Conservation (phyloP, 1,140 invertebrate genomes). For the Pseudomyrmex flavicornis region DNA sequence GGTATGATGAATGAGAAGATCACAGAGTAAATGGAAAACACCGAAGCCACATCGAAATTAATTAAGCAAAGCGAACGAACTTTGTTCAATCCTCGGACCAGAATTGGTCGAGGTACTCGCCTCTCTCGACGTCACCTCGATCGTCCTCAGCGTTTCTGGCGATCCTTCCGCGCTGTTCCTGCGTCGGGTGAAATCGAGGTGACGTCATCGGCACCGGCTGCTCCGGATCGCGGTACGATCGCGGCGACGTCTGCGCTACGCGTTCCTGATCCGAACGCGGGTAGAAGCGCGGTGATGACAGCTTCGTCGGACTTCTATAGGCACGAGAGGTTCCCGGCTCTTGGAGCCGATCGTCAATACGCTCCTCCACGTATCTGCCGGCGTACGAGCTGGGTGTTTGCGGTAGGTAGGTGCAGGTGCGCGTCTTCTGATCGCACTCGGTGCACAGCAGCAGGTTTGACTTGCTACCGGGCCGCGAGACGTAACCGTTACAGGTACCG, state of each 20-base stretch:
- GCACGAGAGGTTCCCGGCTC: slow-evolving; percentile 61
- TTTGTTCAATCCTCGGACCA: slow-evolving; percentile 52
- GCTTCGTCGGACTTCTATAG: slow-evolving; percentile 63
- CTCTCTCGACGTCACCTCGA: slow-evolving; percentile 52
- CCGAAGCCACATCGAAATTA: slow-evolving; percentile 30
- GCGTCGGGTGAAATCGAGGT: slow-evolving; percentile 38
- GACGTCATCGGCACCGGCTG: slow-evolving; percentile 32
- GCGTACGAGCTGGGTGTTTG: slow-evolving; percentile 78
- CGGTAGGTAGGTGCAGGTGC: slow-evolving; percentile 79
- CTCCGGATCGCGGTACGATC: slow-evolving; percentile 57
- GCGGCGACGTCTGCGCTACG: slow-evolving; percentile 44
- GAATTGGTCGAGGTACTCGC: slow-evolving; percentile 39
- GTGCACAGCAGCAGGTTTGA: slow-evolving; percentile 83
- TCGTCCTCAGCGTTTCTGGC: slow-evolving; percentile 22
- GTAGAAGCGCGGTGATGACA: slow-evolving; percentile 54
- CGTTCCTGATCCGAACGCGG: slow-evolving; percentile 40
- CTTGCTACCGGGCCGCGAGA: slow-evolving; percentile 82
- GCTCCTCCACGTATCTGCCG: slow-evolving; percentile 78
- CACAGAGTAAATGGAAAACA: not conserved
- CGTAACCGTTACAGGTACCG: slow-evolving; percentile 81
- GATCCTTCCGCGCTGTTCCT: slow-evolving; percentile 32
- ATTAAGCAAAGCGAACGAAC: slow-evolving; percentile 54
- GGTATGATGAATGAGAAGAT: not conserved
- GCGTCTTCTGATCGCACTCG: slow-evolving; percentile 81
- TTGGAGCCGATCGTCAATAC: slow-evolving; percentile 70